Conservation (phyloP, 2,113 vertebrate genomes). For the Vimba vimba region DNA sequence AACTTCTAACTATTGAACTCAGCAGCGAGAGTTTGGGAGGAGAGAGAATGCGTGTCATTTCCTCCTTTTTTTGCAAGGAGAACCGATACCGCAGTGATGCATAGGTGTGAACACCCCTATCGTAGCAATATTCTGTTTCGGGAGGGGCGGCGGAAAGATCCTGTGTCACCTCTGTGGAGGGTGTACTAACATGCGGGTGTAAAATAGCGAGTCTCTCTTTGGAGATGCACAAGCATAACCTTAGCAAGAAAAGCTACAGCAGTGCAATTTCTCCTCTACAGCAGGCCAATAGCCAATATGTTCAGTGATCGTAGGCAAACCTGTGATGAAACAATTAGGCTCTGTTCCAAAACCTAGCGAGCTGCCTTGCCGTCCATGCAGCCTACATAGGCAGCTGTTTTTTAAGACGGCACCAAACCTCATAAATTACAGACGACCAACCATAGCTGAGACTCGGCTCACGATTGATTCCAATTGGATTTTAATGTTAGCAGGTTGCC, state of each 20-base stretch:
- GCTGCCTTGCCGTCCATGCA: neutral
- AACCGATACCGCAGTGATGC: conserved; percentile 11
- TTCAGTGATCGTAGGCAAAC: conserved; percentile 21
- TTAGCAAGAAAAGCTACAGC: conserved; percentile 31
- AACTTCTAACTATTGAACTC: conserved; percentile 38
- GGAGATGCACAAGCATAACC: neutral
- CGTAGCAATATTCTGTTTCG: neutral
- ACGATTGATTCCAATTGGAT: too few species aligned
- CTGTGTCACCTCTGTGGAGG: conserved; percentile 7
- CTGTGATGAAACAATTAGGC: conserved; percentile 9
- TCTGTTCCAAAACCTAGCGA: neutral
- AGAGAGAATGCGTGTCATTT: neutral
- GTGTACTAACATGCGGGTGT: neutral
- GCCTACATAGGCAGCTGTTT: neutral
- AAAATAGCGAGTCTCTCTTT: neutral
- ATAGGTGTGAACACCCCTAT: conserved; percentile 23
- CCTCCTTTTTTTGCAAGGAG: neutral
- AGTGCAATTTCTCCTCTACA: conserved; percentile 27
- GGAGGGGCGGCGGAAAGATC: neutral
- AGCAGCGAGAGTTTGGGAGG: conserved; percentile 4
- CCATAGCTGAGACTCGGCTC: too few species aligned
- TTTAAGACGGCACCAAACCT: neutral
- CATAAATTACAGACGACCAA: too few species aligned
- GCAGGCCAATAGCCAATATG: conserved; percentile 19
- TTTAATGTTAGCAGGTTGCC: too few species aligned